Conservation (phyloP, 2,797 vertebrate genomes). For the Lutjanus argentimaculatus region DNA sequence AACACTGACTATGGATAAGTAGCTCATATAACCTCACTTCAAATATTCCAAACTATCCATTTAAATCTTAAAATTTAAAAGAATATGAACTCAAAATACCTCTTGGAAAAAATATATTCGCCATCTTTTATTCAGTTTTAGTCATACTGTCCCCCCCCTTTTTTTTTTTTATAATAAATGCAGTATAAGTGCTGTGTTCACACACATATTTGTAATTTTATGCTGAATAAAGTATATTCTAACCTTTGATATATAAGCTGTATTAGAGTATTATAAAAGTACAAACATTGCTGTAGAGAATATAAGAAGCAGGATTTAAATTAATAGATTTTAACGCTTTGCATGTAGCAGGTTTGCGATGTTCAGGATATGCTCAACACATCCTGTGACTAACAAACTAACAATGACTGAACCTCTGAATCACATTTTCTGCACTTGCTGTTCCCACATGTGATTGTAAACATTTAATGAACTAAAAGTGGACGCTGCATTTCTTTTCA, state of each 20-base stretch:
- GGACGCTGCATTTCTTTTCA: conserved; percentile 21
- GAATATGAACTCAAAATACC: background rate
- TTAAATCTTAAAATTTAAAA: background rate
- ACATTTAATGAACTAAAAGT: conserved; percentile 27
- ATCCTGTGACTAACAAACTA: conserved; percentile 56
- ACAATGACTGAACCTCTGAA: conserved; percentile 28
- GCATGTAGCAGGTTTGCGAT: conserved; percentile 50
- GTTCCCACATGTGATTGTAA: conserved; percentile 44
- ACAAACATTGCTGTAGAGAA: conserved; percentile 60
- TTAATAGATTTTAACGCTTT: conserved; percentile 72
- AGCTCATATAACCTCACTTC: too few species aligned
- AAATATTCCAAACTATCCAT: too few species aligned
- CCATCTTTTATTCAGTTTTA: conserved; percentile 1
- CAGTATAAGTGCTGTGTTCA: conserved; percentile 27
- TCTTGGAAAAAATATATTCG: conserved; percentile 16
- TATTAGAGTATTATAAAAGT: conserved; percentile 59
- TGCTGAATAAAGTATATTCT: conserved; percentile 33
- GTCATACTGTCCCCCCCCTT: conserved; percentile 12
- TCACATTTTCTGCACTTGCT: conserved; percentile 5
- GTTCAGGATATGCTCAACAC: conserved; percentile 84
- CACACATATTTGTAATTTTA: conserved; percentile 13
- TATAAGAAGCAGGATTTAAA: conserved; percentile 70
- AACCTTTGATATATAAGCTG: conserved; percentile 43
- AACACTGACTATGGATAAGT: too few species aligned
- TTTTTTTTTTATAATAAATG: background rate